Evolutionary conservation across 92 coral and sea anemone species (phyloP).

Genomic region (Scolanthus callimorphus): DNA sequence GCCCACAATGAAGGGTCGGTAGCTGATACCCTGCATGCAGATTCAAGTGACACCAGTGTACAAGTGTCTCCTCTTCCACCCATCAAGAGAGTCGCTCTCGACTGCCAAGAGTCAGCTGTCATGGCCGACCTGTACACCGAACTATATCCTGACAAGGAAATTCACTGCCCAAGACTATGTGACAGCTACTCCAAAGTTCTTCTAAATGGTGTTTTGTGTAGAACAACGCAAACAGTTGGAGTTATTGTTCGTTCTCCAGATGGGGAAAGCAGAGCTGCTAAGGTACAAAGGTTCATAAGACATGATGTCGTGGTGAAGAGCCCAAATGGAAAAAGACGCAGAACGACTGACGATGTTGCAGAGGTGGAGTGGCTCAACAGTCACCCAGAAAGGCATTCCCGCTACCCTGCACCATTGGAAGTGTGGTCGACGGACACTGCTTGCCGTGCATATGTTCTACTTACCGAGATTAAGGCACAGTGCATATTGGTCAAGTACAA

Average conservation of each 20-base stretch:
- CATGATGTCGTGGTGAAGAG: not conserved
- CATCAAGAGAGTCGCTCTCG: constrained; percentile 8
- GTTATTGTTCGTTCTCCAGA: constrained; percentile 1
- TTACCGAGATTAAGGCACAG: not conserved
- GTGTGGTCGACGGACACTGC: not conserved
- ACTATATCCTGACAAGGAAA: constrained; percentile 1
- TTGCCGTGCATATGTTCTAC: not conserved
- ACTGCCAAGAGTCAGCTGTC: not conserved
- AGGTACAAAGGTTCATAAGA: constrained; percentile 4
- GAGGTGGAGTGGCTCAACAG: constrained; percentile 1
- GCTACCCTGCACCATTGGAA: constrained; percentile 11
- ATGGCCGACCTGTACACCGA: constrained; percentile 8
- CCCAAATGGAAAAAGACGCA: constrained; percentile 6
- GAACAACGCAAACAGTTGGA: constrained; percentile 1
- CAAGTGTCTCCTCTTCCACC: constrained; percentile 13
- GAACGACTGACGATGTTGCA: not conserved
- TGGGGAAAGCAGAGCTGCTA: not conserved
- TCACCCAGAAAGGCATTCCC: constrained; percentile 1
- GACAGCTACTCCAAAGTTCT: no score
- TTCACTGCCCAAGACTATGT: constrained; percentile 9
- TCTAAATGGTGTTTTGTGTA: constrained; percentile 3
- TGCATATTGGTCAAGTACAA: constrained; percentile 5
- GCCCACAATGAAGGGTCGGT: not conserved
- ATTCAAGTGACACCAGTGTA: not conserved
- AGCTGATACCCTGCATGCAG: not conserved